Evolutionary conservation across 2,113 vertebrate genomes (phyloP), one percentile per base, ranked within the genome.

Genomic region (Empidonax alnorum): DNA sequence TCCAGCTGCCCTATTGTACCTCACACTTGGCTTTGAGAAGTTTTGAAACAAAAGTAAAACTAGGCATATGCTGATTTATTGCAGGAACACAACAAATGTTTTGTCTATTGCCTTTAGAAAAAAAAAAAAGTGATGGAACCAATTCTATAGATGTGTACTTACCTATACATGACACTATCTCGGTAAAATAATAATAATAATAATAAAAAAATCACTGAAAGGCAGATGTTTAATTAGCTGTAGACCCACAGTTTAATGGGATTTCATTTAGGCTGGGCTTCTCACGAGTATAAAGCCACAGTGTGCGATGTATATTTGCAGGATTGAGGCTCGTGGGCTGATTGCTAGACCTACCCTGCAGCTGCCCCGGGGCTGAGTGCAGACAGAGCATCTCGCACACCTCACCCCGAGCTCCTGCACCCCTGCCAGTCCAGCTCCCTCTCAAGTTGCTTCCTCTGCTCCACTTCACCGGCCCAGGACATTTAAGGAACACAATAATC

Each of bases 201-300:
- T 39, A 39, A 41, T 12, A 41, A 8, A 35, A 79, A 79, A 41
- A 35, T 8, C 52, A 93, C 44, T 52, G 65, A 96, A 86, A 96
- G 76, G 83, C 68, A 96, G 79, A 81, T 67, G 69, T 71, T 96
- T 86, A 94, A 93, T 94, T 91, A 92, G 87, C 80, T 89, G n/a
- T 68, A 84, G 68, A 84, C 61, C 23, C 52, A 75, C 37, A 63
- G 7, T 74, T 86, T 88, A 92, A 94, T n/a, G 92, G 78, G 72
- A 91, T 90, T 95, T 95, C 59, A 75, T 65, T 92, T 53, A 88
- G 53, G 68, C 12, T 93, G 85, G 33, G 73, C 56, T 96, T 90
- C 85, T 96, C 88, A 86, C 30, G 1, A 90, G 85, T 87, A 78
- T 81, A 81, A 90, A 89, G 49, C 49, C 49, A 74, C 35, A 87